These are phyloP conservation scores for Ochotona princeps DNA, from an alignment of 2,113 vertebrate genomes.

Conservation along the genomic window DNA sequence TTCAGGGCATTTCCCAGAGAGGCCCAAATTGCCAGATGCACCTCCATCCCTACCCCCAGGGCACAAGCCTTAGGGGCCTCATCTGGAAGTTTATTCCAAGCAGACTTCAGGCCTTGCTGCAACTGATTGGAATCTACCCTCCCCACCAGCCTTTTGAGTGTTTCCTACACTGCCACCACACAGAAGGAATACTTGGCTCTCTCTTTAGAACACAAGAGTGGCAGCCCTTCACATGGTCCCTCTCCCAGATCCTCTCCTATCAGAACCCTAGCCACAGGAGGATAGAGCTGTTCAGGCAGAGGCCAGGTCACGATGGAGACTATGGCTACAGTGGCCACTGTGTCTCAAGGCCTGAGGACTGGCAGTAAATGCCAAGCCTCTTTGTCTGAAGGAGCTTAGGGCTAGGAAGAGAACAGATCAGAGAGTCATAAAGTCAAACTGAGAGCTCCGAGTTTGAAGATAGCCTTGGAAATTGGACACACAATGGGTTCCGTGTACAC, in stretches of 20 bases:
- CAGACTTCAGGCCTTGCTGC: no score
- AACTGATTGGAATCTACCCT: background rate
- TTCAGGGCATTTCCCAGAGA: no score
- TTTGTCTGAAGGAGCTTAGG: background rate
- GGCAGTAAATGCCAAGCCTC: background rate
- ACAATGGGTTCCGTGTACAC: background rate
- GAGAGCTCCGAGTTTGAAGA: background rate
- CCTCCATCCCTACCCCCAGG: background rate
- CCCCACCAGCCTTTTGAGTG: background rate
- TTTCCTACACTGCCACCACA: background rate
- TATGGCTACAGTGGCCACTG: background rate
- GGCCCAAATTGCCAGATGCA: background rate
- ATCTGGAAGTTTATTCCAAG: no score
- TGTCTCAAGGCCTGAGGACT: background rate
- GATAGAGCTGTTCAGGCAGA: background rate
- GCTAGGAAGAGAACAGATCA: background rate
- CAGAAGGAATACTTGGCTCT: background rate
- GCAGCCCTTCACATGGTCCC: accelerated
- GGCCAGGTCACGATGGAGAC: background rate
- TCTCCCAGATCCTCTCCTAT: background rate
- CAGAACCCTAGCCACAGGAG: background rate
- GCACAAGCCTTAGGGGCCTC: no score
- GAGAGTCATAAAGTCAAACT: background rate
- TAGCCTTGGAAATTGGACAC: background rate
- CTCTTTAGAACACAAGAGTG: background rate